Base-by-base conservation (phyloP, 2,888 invertebrate genomes). In the Oligia strigilis region DNA sequence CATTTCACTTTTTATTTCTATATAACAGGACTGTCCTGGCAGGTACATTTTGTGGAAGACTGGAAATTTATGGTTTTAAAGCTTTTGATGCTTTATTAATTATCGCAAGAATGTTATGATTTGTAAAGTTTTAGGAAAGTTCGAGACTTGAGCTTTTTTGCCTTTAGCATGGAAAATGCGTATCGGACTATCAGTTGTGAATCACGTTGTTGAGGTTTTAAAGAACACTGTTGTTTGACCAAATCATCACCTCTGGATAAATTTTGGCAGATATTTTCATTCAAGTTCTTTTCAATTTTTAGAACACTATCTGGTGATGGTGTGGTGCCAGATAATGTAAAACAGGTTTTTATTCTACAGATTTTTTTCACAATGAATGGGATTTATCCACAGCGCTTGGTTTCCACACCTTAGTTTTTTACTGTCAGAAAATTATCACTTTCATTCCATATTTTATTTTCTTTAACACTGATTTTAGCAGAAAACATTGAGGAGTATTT, bases 1-100 rank as follows among this genome's bases (percentile, higher is more conserved):
- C 95, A 93, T 96, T 97, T 96, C 95, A 96, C 96, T 97, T 96
- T 96, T 96, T 95, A 94, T 94, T 94, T 92, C 86, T 85, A 89
- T 88, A 84, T 82, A 84, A 81, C 86, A 85, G 90, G 88, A 89
- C 85, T 72, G 76, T 79, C 65, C 72, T 40, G 49, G 36, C 71
- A 78, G n/a, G 73, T 72, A 62, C 66, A 79, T 75, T 80, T 64
- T 80, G 58, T 73, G 29, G 43, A 75, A 70, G 62, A 17, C 23
- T 75, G 17, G 13, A 76, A 74, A 40, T 40, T 49, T 55, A 60
- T 52, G 67, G 11, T 65, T 73, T 74, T 13, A 66, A 49, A 67
- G 62, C n/a, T 58, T 58, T 58, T 58, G 58, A n/a, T n/a, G 58
- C n/a, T n/a, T 58, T 58, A 58, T 4, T 58, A 17, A 40, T 46